Base-by-base conservation (phyloP, 2,888 invertebrate genomes). In the Drosophila vallismaia region DNA sequence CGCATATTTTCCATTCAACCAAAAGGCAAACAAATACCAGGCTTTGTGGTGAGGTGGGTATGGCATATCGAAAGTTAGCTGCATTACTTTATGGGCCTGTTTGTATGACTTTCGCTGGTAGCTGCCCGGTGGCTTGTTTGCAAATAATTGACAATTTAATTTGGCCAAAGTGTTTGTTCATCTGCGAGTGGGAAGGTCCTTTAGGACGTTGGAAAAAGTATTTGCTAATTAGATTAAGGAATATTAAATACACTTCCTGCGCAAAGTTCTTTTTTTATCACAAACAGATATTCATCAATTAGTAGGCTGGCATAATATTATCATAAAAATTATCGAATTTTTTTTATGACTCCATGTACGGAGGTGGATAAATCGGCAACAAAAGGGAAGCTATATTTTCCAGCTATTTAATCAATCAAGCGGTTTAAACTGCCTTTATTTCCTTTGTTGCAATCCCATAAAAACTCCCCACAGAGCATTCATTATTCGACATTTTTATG, bases 81-180 rank as follows among this genome's bases (percentile, higher is more conserved):
- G 46, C 51, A 36, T 53, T 57, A 66, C 53, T 68, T 71, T 82
- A 74, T 76, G 67, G 54, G 72, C 51, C 54, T 67, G 64, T 44
- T n/a, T 55, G 3, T 9, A 57, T 73, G 70, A 77, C 77, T 82
- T 71, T 75, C 62, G 72, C 63, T 70, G 68, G 76, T 71, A 76
- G 71, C 74, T 80, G 58, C 29, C 68, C 44, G 49, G 53, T 57
- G 55, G 60, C 76, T 78, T 79, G 75, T 79, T 88, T 78, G 76
- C 77, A 81, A 83, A 89, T 90, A 86, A 89, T 89, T 90, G 90
- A 88, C 88, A 90, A 89, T 89, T 90, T 90, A 89, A 89, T 90
- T 90, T 89, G 77, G 53, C 74, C 82, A 80, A 82, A 88, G 77
- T 85, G 74, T 67, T 50, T 75, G 68, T 48, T 12, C 40, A 14